Base-by-base conservation (phyloP, 2,113 vertebrate genomes). In the Tragelaphus strepsiceros region DNA sequence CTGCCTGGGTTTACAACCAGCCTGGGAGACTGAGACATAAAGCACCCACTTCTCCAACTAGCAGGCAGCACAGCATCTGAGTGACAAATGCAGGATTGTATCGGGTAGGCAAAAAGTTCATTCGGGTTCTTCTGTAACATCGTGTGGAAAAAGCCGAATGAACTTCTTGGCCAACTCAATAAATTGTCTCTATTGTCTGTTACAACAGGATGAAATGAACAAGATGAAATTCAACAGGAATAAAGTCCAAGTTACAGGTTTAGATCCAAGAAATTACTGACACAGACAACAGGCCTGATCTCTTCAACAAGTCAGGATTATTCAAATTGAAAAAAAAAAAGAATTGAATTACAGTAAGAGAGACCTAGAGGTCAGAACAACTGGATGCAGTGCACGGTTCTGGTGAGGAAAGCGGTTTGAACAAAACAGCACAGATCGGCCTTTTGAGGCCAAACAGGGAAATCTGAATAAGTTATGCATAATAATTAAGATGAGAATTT, bases 1-100 rank as follows among this genome's bases (percentile, higher is more conserved):
- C 98, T 98, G 97, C 96, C 92, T 22, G 78, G 0, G 11, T 87
- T 49, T 81, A 24, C 12, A n/a, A 17, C 39, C 90, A 58, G 94
- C 61, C 80, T 49, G 13, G n/a, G 1, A 11, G 81, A n/a, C 30
- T 53, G 88, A 11, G 16, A 32, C 53, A 39, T 1, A 2, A 62
- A 59, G 87, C 35, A 43, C 51, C 22, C 3, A 54, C 77, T 24
- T 64, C 54, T 78, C 53, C 58, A 90, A 39, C 62, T 67, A 2
- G 14, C 22, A 13, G 15, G 77, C 24, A 78, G 84, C 53, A 2
- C 3, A 9, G 78, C 19, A 11, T 26, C 22, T 7, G 13, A 62
- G 81, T 6, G 80, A 64, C 43, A 39, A 51, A 78, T 17, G 2
- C 0, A 6, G 62, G 49, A 49, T 3, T 26, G 58, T 74, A 74